A percentile compares a stretch with the other conserved stretches of the same genome.
Conservation (phyloP, 1,140 invertebrate species). For the Laupala kohalensis region DNA sequence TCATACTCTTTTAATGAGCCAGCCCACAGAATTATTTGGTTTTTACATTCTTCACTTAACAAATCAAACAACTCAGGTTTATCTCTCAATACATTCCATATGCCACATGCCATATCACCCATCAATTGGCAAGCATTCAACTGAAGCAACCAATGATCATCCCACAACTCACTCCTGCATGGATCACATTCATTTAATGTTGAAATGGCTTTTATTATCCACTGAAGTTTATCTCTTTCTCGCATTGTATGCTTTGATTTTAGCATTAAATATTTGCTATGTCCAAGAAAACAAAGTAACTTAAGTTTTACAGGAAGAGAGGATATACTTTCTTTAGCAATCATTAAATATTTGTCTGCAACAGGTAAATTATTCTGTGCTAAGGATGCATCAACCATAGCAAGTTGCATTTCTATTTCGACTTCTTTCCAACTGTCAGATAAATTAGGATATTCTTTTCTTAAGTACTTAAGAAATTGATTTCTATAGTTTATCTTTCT, state of each 20-base stretch:
- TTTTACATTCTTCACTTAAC: neutral
- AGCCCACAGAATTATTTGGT: neutral
- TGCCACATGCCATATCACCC: neutral
- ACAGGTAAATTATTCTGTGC: conserved; percentile 28
- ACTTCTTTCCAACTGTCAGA: conserved; percentile 9
- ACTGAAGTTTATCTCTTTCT: neutral
- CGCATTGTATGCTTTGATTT: neutral
- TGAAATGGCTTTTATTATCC: neutral
- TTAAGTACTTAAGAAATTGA: conserved; percentile 18
- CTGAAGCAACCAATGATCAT: neutral
- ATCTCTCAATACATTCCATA: neutral
- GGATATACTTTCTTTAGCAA: conserved; percentile 13
- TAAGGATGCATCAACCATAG: conserved; percentile 28
- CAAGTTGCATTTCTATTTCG: conserved; percentile 20
- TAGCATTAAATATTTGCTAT: neutral
- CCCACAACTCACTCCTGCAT: neutral
- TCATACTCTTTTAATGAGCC: neutral
- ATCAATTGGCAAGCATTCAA: neutral
- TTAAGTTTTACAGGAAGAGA: neutral
- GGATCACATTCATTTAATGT: neutral
- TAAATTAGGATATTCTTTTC: neutral
- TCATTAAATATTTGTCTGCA: conserved; percentile 25
- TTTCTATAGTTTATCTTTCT: conserved; percentile 23
- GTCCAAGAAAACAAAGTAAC: neutral
- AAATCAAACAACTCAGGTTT: neutral